Conservation (phyloP, 2,888 invertebrate species). For the Agrotis exclamationis region DNA sequence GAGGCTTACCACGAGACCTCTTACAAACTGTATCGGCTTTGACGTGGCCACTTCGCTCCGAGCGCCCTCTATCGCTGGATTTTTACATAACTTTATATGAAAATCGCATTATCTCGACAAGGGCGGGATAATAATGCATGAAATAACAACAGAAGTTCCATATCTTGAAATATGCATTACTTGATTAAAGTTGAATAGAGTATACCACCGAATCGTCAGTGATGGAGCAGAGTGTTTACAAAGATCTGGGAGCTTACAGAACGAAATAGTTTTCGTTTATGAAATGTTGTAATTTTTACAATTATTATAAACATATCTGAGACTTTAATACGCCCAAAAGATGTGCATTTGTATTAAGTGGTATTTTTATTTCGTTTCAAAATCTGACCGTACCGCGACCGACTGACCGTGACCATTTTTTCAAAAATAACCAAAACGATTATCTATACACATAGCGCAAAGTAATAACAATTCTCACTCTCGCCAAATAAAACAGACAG, state of each 20-base stretch:
- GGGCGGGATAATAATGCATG: conserved; percentile 23
- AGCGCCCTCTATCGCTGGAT: conserved; percentile 66
- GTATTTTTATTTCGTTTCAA: no score
- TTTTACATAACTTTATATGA: conserved; percentile 81
- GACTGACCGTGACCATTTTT: no score
- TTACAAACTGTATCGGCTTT: conserved; percentile 66
- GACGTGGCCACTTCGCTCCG: conserved; percentile 65
- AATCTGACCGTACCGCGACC: no score
- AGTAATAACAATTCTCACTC: background rate
- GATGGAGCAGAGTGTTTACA: background rate
- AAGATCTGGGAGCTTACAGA: background rate
- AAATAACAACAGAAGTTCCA: conserved; percentile 39
- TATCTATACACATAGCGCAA: no score
- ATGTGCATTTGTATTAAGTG: no score
- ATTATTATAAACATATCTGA: background rate
- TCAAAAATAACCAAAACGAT: no score
- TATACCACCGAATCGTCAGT: background rate
- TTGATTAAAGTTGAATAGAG: background rate
- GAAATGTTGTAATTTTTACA: background rate
- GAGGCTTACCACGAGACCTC: conserved; percentile 59
- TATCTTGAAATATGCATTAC: background rate
- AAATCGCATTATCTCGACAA: conserved; percentile 75
- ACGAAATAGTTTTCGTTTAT: background rate
- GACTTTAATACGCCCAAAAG: background rate
- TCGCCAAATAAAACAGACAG: background rate